These are phyloP conservation scores for Bembecia ichneumoniformis DNA, from an alignment of 2,888 invertebrate genomes.

Conservation along the genomic window DNA sequence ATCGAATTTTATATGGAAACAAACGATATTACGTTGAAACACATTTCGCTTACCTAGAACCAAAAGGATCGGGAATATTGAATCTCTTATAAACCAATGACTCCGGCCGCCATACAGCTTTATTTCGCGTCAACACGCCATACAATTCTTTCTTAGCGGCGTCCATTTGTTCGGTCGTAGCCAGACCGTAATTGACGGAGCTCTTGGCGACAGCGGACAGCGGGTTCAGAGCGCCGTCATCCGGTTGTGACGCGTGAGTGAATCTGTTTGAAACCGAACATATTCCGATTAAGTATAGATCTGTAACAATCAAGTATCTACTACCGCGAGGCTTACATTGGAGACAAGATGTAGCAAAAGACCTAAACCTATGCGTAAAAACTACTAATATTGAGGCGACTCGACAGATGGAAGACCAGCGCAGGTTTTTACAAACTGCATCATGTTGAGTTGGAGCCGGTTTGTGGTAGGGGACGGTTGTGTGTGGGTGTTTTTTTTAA, in stretches of 20 bases:
- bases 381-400: no score
- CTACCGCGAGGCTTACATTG: no score
- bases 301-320: no score
- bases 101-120: constrained; percentile 85
- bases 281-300: background rate
- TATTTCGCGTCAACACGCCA: constrained; percentile 80
- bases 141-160: constrained; percentile 84
- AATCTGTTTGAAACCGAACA: constrained; percentile 28
- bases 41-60: constrained; percentile 26
- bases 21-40: no score
- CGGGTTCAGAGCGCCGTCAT: constrained; percentile 44
- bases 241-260: constrained; percentile 54
- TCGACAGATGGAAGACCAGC: no score
- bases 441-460: no score
- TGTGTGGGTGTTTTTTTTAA: no score
- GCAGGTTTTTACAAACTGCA: no score
- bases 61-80: constrained; percentile 90
- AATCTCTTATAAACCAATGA: constrained; percentile 90
- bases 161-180: constrained; percentile 67
- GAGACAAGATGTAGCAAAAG: no score
- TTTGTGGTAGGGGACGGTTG: no score
- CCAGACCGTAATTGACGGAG: constrained; percentile 38
- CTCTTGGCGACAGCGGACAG: constrained; percentile 44
- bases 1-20: no score
- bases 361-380: no score